A percentile compares a stretch with the other conserved stretches of the same genome.
phyloP scores from a whole-genome alignment of 2,888 invertebrate species.

The Chrysomela aeneicollis region DNA sequence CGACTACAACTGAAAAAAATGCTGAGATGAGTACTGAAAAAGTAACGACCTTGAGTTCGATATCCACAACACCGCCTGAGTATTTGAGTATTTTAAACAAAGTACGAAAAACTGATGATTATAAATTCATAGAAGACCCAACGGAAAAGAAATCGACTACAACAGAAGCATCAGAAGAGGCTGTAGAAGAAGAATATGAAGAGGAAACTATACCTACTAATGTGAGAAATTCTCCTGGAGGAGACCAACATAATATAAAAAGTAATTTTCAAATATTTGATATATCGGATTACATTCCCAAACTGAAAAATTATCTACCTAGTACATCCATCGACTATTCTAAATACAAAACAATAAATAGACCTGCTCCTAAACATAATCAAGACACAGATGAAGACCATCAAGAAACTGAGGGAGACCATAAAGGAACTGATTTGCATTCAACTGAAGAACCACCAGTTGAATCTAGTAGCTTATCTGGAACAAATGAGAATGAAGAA shows the following conservation, averaged over 20 bases:
- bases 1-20: conserved; percentile 52
- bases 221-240: conserved; percentile 54
- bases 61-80: conserved; percentile 52
- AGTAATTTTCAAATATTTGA: conserved; percentile 54
- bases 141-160: conserved; percentile 43
- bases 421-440: too few species aligned
- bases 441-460: too few species aligned
- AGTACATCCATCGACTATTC: conserved; percentile 57
- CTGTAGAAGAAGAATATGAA: conserved; percentile 42
- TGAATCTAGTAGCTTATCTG: too few species aligned
- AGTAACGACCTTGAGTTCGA: conserved; percentile 42
- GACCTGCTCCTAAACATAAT: conserved; percentile 46
- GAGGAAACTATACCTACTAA: conserved; percentile 35
- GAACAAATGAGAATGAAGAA: not conserved
- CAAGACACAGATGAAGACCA: conserved; percentile 41
- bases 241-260: conserved; percentile 32
- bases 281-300: conserved; percentile 55
- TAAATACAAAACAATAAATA: conserved; percentile 58
- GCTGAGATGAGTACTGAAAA: conserved; percentile 40
- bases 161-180: conserved; percentile 41
- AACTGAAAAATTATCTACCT: conserved; percentile 53
- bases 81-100: conserved; percentile 55
- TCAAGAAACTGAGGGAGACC: not conserved
- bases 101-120: conserved; percentile 49
- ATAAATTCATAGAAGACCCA: conserved; percentile 54